Percentiles rank a stretch among this genome's conserved stretches.
phyloP scores from a whole-genome alignment of 2,113 vertebrate genomes.

The Hippopotamus amphibius region DNA sequence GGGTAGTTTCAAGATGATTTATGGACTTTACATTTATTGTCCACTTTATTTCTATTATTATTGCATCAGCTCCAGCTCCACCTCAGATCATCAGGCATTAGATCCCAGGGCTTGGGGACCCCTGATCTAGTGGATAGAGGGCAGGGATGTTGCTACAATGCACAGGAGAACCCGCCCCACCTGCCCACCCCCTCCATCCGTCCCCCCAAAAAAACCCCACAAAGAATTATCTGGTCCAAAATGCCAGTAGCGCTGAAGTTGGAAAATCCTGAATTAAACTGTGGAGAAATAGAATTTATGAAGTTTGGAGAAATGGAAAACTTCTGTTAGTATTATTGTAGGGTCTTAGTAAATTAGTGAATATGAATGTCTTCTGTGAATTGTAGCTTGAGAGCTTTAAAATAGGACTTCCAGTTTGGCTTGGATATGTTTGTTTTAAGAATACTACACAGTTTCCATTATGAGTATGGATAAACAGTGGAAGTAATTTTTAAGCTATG shows the following conservation, averaged over 20 bases:
- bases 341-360: slow-evolving; percentile 12
- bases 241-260: background rate
- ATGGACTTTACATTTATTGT: no score
- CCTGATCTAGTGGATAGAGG: background rate
- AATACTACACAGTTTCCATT: slow-evolving; percentile 25
- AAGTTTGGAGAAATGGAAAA: slow-evolving; percentile 24
- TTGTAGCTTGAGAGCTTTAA: slow-evolving; percentile 25
- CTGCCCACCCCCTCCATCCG: background rate
- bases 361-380: background rate
- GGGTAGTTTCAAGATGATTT: no score
- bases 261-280: background rate
- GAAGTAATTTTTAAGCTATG: background rate
- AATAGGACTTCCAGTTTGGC: background rate
- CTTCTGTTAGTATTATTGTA: background rate
- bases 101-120: no score
- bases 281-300: background rate
- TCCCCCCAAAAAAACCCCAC: background rate
- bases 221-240: background rate
- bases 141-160: background rate
- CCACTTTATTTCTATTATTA: no score
- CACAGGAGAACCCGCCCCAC: background rate
- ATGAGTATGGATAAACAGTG: background rate
- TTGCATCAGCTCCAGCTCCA: no score
- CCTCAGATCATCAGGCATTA: no score
- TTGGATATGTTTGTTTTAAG: slow-evolving; percentile 37